Evolutionary conservation across 2,113 vertebrate genomes (phyloP).

Genomic region (Gasterosteus aculeatus): DNA sequence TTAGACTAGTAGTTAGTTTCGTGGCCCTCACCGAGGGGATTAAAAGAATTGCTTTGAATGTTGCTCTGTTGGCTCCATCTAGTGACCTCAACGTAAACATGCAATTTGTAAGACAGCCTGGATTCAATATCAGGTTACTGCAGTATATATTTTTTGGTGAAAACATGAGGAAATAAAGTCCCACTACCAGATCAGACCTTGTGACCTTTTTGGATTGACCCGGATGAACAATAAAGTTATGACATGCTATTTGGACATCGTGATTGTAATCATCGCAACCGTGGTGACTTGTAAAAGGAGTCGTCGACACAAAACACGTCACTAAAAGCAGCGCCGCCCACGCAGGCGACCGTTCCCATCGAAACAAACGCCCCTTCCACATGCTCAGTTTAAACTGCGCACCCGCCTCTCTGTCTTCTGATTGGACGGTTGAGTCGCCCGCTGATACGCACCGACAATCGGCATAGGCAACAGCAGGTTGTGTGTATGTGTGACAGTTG

Average conservation of each 20-base stretch:
- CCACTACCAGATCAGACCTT: background rate
- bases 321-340: background rate
- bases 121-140: background rate
- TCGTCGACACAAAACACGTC: accelerated
- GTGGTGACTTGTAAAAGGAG: background rate
- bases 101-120: background rate
- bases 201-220: background rate
- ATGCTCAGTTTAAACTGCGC: slow-evolving; percentile 48
- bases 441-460: slow-evolving; percentile 1
- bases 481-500: slow-evolving; percentile 18
- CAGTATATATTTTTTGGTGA: background rate
- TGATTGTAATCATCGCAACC: background rate
- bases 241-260: background rate
- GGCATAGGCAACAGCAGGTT: slow-evolving; percentile 22
- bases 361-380: slow-evolving; percentile 33
- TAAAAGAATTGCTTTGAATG: background rate
- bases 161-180: background rate
- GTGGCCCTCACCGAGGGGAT: background rate
- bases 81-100: background rate
- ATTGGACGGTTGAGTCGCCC: slow-evolving; percentile 57
- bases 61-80: slow-evolving; percentile 32
- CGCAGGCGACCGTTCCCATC: accelerated
- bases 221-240: background rate
- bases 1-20: background rate
- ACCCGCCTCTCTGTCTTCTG: background rate